phyloP scores from a whole-genome alignment of 2,888 invertebrate genomes.

The Eupithecia vulgata region DNA sequence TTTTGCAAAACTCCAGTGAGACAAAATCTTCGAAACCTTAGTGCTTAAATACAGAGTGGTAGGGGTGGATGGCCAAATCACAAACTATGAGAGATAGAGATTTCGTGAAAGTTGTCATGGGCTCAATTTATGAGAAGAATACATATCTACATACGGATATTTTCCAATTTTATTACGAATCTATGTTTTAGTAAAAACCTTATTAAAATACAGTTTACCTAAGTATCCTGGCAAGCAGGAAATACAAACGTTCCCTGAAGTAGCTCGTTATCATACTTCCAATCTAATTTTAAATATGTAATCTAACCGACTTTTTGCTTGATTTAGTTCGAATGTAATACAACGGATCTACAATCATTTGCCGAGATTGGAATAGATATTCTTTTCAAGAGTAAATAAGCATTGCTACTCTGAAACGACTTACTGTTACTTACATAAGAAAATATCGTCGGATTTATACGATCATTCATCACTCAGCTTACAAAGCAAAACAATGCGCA shows the following conservation, averaged over 20 bases:
- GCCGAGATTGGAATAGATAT: background rate
- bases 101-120: too few species aligned
- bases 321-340: background rate
- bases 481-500: constrained; percentile 30
- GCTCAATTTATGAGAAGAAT: too few species aligned
- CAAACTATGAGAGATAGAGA: too few species aligned
- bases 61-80: too few species aligned
- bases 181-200: too few species aligned
- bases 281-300: background rate
- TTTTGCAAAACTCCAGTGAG: background rate
- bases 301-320: background rate
- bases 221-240: too few species aligned
- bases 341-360: background rate
- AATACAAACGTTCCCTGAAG: too few species aligned
- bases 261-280: too few species aligned
- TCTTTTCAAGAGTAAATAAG: background rate
- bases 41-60: background rate
- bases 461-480: constrained; percentile 1
- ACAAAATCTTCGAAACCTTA: background rate
- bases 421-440: background rate
- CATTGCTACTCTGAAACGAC: background rate
- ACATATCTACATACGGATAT: too few species aligned
- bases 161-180: too few species aligned
- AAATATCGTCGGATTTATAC: background rate
- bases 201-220: too few species aligned